These are phyloP conservation scores for Styela clava DNA, from an alignment of 23 tunicate genomes.

Conservation along the genomic window DNA sequence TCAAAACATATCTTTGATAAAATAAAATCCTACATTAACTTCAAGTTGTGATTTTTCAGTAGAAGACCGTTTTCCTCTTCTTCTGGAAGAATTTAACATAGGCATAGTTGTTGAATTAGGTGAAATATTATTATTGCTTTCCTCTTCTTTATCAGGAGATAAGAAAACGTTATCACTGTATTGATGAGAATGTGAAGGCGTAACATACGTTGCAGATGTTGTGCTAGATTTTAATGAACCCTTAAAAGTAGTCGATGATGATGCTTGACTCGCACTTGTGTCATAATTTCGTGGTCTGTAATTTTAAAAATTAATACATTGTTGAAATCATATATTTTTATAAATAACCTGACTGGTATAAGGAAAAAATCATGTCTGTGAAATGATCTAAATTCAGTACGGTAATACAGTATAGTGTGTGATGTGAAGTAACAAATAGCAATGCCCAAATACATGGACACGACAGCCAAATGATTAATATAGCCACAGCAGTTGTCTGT, in stretches of 20 bases:
- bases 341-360: too few relatives aligned
- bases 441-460: too few relatives aligned
- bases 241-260: background rate
- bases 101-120: background rate
- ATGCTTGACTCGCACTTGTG: background rate
- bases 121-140: too few relatives aligned
- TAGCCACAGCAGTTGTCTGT: too few relatives aligned
- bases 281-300: background rate
- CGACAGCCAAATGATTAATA: too few relatives aligned
- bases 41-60: conserved; percentile 17
- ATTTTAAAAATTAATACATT: background rate
- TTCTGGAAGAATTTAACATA: conserved; percentile 16
- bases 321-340: too few relatives aligned
- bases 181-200: background rate
- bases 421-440: too few relatives aligned
- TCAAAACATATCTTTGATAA: too few relatives aligned
- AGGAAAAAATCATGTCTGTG: too few relatives aligned
- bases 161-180: conserved; percentile 7
- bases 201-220: background rate
- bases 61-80: conserved; percentile 22
- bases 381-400: too few relatives aligned
- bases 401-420: too few relatives aligned
- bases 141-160: background rate
- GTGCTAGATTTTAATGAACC: background rate
- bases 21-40: background rate